Conservation (phyloP, 2,888 invertebrate species). For the Heliconius erato region DNA sequence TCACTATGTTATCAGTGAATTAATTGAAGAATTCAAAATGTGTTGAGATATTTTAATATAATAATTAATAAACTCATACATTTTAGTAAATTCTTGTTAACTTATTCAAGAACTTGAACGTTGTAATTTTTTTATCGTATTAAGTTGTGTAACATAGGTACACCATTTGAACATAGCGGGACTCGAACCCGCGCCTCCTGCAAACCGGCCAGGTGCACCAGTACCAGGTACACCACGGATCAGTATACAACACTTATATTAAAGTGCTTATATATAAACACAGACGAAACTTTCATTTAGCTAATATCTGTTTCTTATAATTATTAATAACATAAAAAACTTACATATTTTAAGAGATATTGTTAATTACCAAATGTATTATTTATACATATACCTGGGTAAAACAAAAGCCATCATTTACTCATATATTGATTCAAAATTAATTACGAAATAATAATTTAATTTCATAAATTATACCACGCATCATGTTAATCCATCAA, state of each 20-base stretch:
- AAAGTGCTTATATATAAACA: no score
- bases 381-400: neutral
- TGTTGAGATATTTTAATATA: neutral
- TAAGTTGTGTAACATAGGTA: no score
- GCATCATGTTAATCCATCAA: conserved; percentile 16
- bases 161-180: no score
- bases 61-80: neutral
- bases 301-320: no score
- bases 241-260: no score
- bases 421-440: neutral
- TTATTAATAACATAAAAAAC: no score
- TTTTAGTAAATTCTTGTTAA: neutral
- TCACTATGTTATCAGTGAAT: neutral
- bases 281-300: no score
- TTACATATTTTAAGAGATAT: no score
- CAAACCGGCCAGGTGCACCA: no score
- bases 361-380: neutral
- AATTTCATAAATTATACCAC: neutral
- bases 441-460: conserved; percentile 15
- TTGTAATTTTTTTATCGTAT: no score
- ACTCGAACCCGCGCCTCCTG: no score
- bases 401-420: neutral
- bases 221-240: no score
- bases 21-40: neutral
- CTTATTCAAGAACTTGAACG: neutral